These are phyloP conservation scores for Amniataba percoides DNA, from an alignment of 2,797 vertebrate species.

Conservation along the genomic window DNA sequence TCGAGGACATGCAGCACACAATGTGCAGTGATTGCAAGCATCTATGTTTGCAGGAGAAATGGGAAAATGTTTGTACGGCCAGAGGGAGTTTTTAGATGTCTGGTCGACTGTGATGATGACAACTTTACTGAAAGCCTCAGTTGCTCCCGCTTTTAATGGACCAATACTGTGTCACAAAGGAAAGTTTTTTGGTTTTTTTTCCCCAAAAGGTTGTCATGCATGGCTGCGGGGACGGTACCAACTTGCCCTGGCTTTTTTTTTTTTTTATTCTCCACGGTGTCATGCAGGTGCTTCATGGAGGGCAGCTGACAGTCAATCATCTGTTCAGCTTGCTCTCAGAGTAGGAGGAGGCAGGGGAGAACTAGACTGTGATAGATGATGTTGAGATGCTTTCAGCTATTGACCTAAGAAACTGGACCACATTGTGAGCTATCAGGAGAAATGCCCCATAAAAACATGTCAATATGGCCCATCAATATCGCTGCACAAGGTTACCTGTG, in stretches of 20 bases:
- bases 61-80: slow-evolving; percentile 1
- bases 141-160: slow-evolving; percentile 60
- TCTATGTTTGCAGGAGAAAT: slow-evolving; percentile 26
- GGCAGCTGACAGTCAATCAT: slow-evolving; percentile 76
- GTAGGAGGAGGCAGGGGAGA: slow-evolving; percentile 47
- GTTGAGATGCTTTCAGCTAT: slow-evolving; percentile 68
- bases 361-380: slow-evolving; percentile 73
- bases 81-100: slow-evolving; percentile 39
- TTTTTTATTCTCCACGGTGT: slow-evolving; percentile 45
- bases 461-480: slow-evolving; percentile 54
- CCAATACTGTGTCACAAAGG: slow-evolving; percentile 33
- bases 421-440: slow-evolving; percentile 63
- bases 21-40: slow-evolving; percentile 34
- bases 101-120: slow-evolving; percentile 45
- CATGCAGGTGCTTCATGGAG: slow-evolving; percentile 58
- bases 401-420: slow-evolving; percentile 66
- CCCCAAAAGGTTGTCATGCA: slow-evolving; percentile 48
- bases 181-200: slow-evolving; percentile 24
- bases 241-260: slow-evolving; percentile 24
- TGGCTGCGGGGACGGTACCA: slow-evolving; percentile 38
- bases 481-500: slow-evolving; percentile 51
- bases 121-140: slow-evolving; percentile 42
- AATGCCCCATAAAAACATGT: slow-evolving; percentile 63
- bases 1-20: background rate
- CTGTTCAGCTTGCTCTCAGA: slow-evolving; percentile 51